Percentiles rank a stretch among this genome's conserved stretches.
These are phyloP conservation scores for Mizuhopecten yessoensis DNA, from an alignment of 1,140 invertebrate species.

Conservation along the genomic window DNA sequence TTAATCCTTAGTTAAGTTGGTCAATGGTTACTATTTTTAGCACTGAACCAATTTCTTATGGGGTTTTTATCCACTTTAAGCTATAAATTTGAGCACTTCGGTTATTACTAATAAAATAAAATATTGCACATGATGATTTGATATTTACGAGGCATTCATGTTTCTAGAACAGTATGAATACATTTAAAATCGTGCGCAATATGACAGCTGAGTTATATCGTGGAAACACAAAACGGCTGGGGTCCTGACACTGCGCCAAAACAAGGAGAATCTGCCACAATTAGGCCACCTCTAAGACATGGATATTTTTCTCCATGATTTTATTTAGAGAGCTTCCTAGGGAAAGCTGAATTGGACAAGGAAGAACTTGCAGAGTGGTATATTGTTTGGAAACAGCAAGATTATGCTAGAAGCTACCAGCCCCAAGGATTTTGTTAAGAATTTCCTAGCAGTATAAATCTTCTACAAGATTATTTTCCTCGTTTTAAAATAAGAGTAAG, in stretches of 20 bases:
- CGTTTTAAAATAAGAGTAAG: too few relatives aligned
- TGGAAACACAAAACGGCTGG: background rate
- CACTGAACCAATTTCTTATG: too few relatives aligned
- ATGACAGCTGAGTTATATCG: background rate
- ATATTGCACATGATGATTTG: background rate
- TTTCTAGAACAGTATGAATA: conserved; percentile 27
- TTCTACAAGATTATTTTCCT: too few relatives aligned
- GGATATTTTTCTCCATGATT: background rate
- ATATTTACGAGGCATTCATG: background rate
- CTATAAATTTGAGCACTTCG: too few relatives aligned
- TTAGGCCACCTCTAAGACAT: background rate
- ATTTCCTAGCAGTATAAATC: too few relatives aligned
- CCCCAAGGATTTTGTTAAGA: too few relatives aligned
- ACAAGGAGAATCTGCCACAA: background rate
- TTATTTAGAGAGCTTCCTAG: background rate
- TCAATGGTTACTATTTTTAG: too few relatives aligned
- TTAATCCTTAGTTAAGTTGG: too few relatives aligned
- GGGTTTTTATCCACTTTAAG: background rate
- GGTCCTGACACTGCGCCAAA: background rate
- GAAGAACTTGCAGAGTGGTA: background rate
- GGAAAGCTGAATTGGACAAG: background rate
- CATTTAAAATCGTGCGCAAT: background rate
- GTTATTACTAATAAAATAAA: background rate
- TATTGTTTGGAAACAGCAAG: too few relatives aligned
- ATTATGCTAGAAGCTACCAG: too few relatives aligned